Evolutionary conservation across 2,888 invertebrate species (phyloP).

Genomic region (Ephialtes manifestator): DNA sequence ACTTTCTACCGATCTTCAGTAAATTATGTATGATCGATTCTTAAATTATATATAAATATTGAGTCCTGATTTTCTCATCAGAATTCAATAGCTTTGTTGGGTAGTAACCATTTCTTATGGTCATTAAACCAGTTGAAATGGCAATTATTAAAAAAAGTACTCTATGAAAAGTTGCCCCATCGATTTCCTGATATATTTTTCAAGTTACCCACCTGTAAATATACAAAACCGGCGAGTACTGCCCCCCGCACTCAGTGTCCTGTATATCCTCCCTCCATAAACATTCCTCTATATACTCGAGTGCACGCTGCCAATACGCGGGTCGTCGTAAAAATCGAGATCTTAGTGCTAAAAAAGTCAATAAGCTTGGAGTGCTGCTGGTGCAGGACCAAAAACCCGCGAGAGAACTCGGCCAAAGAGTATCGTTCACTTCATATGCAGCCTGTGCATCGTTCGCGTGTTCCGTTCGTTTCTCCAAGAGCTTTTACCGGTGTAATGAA

Average conservation of each 20-base stretch:
- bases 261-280: conserved; percentile 59
- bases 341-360: conserved; percentile 56
- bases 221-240: not conserved
- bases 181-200: not conserved
- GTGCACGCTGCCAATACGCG: conserved; percentile 58
- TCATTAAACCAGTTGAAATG: too few species aligned
- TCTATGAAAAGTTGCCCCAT: too few species aligned
- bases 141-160: too few species aligned
- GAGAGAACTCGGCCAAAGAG: not conserved
- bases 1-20: too few species aligned
- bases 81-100: too few species aligned
- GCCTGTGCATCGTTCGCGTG: conserved; percentile 6
- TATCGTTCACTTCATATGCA: not conserved
- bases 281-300: conserved; percentile 63
- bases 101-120: too few species aligned
- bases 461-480: conserved; percentile 34
- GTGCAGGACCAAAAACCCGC: not conserved
- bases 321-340: conserved; percentile 67
- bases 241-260: not conserved
- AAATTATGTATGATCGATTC: too few species aligned
- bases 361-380: conserved; percentile 9
- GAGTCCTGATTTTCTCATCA: too few species aligned
- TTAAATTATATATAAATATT: too few species aligned
- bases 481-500: conserved; percentile 74
- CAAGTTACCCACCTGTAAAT: not conserved